Conservation (phyloP, 2,797 vertebrate genomes). For the Gymnothorax javanicus region DNA sequence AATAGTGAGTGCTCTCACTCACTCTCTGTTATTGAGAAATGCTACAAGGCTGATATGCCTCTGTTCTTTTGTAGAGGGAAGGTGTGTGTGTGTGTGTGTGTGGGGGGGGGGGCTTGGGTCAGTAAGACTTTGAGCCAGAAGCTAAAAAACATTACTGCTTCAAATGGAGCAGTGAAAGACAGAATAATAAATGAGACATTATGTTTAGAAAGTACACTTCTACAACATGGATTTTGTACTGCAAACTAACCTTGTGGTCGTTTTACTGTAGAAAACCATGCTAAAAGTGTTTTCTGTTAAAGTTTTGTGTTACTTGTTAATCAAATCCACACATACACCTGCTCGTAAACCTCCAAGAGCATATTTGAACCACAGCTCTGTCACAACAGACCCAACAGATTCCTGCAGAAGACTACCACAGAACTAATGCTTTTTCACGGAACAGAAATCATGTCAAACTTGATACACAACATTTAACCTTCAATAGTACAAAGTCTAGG, state of each 20-base stretch:
- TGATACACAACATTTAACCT: background rate
- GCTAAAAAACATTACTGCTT: background rate
- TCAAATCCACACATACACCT: too few relatives aligned
- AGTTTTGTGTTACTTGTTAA: too few relatives aligned
- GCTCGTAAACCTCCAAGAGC: too few relatives aligned
- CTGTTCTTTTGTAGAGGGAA: constrained; percentile 2
- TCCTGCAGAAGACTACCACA: background rate
- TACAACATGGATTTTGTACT: background rate
- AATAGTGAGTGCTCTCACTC: constrained; percentile 45
- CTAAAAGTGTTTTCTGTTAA: background rate
- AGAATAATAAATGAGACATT: constrained; percentile 6
- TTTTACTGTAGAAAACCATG: background rate
- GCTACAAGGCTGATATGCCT: constrained; percentile 26
- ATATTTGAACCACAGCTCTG: too few relatives aligned
- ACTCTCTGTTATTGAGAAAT: constrained; percentile 46
- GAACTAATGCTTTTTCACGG: background rate
- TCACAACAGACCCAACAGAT: background rate
- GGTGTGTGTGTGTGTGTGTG: constrained; percentile 1
- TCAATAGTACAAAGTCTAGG: background rate
- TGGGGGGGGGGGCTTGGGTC: constrained; percentile 28
- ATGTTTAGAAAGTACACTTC: background rate
- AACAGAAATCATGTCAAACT: background rate
- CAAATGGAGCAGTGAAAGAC: background rate
- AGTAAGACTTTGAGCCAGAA: constrained; percentile 44
- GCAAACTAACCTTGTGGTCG: background rate